Percentiles rank a stretch among this genome's conserved stretches.
Conservation (phyloP, 2,797 vertebrate genomes). For the Ctenopoma kingsleyae region DNA sequence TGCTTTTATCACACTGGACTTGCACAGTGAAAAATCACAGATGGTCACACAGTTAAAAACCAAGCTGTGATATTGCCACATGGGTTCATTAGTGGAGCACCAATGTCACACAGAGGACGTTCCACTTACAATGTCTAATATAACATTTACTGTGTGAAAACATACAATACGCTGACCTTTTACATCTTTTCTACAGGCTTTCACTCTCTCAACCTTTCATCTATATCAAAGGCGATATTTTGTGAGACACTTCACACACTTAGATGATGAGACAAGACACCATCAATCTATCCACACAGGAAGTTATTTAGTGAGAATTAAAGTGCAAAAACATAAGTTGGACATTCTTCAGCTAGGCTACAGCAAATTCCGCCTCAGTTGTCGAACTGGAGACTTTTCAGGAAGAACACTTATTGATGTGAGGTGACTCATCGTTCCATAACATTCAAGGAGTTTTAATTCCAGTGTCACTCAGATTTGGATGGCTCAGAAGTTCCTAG, state of each 20-base stretch:
- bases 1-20: slow-evolving; percentile 37
- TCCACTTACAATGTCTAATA: slow-evolving; percentile 45
- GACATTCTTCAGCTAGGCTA: slow-evolving; percentile 79
- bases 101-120: slow-evolving; percentile 65
- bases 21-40: slow-evolving; percentile 69
- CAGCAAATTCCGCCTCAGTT: slow-evolving; percentile 72
- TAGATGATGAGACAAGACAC: slow-evolving; percentile 57
- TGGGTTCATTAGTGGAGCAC: slow-evolving; percentile 58
- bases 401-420: slow-evolving; percentile 76
- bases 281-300: slow-evolving; percentile 54
- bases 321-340: slow-evolving; percentile 76
- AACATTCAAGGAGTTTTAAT: slow-evolving; percentile 71
- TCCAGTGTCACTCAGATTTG: slow-evolving; percentile 81
- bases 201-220: slow-evolving; percentile 31
- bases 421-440: slow-evolving; percentile 61
- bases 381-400: slow-evolving; percentile 63
- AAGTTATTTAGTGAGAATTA: slow-evolving; percentile 70
- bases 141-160: slow-evolving; percentile 53
- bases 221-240: slow-evolving; percentile 54
- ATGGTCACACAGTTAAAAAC: slow-evolving; percentile 64
- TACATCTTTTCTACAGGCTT: slow-evolving; percentile 35
- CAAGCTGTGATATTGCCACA: slow-evolving; percentile 62
- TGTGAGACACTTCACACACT: slow-evolving; percentile 43
- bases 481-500: slow-evolving; percentile 76
- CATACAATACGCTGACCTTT: slow-evolving; percentile 44